These are phyloP conservation scores for Cepaea nemoralis DNA, from an alignment of 1,140 invertebrate genomes.

Conservation along the genomic window DNA sequence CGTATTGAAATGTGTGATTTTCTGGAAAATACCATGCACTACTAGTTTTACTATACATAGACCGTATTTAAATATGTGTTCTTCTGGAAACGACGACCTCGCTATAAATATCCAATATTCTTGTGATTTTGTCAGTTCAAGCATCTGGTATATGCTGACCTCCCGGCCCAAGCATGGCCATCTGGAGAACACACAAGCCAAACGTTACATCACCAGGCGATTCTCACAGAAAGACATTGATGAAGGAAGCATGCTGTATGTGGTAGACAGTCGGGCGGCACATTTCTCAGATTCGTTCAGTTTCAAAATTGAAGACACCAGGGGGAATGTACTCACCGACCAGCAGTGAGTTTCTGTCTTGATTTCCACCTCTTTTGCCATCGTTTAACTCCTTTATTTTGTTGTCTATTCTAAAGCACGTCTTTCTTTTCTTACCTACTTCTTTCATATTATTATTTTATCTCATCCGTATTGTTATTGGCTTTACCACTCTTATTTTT, in stretches of 20 bases:
- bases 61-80: too few relatives aligned
- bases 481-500: too few relatives aligned
- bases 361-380: not conserved
- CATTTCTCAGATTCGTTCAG: conserved; percentile 67
- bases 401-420: not conserved
- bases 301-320: conserved; percentile 63
- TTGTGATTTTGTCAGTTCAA: conserved; percentile 45
- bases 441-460: not conserved
- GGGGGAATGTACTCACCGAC: conserved; percentile 63
- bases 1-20: too few relatives aligned
- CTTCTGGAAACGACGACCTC: too few relatives aligned
- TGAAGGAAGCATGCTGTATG: conserved; percentile 76
- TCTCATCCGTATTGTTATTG: too few relatives aligned
- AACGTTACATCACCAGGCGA: conserved; percentile 58
- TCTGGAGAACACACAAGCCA: conserved; percentile 65
- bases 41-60: too few relatives aligned
- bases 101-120: too few relatives aligned
- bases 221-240: conserved; percentile 82
- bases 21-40: too few relatives aligned
- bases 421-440: not conserved
- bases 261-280: conserved; percentile 60
- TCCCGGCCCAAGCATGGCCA: conserved; percentile 62
- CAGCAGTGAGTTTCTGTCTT: conserved; percentile 55
- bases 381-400: not conserved
- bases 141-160: conserved; percentile 63